A percentile compares a stretch with the other conserved stretches of the same genome.
These are phyloP conservation scores for Chaetura pelagica DNA, from an alignment of 2,113 vertebrate species.

Conservation along the genomic window DNA sequence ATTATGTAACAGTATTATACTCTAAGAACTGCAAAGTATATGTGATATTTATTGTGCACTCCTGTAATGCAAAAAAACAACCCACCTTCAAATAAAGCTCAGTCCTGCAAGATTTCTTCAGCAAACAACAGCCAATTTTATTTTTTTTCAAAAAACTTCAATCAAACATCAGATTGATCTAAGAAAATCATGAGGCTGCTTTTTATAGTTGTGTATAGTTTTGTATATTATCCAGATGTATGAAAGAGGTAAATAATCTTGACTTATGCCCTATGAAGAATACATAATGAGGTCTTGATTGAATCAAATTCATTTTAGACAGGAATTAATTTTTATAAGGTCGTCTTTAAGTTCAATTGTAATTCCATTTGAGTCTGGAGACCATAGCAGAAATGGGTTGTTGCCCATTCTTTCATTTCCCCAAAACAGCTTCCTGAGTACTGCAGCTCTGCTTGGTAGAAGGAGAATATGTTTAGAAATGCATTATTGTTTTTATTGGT, in stretches of 20 bases:
- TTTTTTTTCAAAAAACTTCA: slow-evolving; percentile 1
- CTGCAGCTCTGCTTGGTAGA: slow-evolving; percentile 55
- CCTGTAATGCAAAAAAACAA: not conserved
- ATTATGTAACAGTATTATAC: not conserved
- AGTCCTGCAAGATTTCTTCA: not conserved
- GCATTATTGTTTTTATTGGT: slow-evolving; percentile 84
- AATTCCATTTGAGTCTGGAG: slow-evolving; percentile 82
- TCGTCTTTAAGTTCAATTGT: slow-evolving; percentile 77
- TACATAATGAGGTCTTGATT: slow-evolving; percentile 76
- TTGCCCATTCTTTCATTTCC: slow-evolving; percentile 62
- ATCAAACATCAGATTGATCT: slow-evolving; percentile 17
- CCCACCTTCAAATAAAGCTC: not conserved
- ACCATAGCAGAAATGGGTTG: slow-evolving; percentile 69
- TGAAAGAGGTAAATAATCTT: slow-evolving; percentile 75
- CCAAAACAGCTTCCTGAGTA: slow-evolving; percentile 53
- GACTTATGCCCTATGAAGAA: slow-evolving; percentile 71
- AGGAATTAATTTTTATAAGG: slow-evolving; percentile 80
- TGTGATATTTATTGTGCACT: not conserved
- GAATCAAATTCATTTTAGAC: slow-evolving; percentile 80
- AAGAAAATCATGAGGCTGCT: slow-evolving; percentile 61
- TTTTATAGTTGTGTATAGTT: slow-evolving; percentile 66
- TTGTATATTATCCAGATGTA: slow-evolving; percentile 71
- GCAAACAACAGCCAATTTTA: slow-evolving; percentile 17
- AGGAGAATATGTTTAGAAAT: slow-evolving; percentile 75
- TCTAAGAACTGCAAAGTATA: not conserved